Percentiles rank a stretch among this genome's conserved stretches.
These are phyloP conservation scores for Callionymus lyra DNA, from an alignment of 2,113 vertebrate genomes.

Conservation along the genomic window DNA sequence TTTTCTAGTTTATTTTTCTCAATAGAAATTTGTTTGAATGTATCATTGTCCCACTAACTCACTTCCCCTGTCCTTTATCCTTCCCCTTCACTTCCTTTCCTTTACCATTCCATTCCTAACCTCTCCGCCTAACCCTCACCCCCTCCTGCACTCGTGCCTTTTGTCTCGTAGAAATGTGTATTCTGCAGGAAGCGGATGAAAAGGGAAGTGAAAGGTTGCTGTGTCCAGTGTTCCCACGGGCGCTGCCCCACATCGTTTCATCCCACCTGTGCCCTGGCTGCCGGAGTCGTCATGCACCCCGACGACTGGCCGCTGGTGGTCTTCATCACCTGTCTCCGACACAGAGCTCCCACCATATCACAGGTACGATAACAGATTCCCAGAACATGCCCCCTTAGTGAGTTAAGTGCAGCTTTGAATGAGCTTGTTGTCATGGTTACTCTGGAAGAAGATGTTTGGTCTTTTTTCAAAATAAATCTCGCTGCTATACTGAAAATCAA, in stretches of 20 bases:
- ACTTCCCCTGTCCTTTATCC: constrained; percentile 19
- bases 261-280: constrained; percentile 90
- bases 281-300: constrained; percentile 90
- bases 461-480: no score
- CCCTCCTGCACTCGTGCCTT: constrained; percentile 1
- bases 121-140: not conserved
- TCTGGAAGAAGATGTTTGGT: no score
- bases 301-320: constrained; percentile 97
- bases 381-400: no score
- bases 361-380: no score
- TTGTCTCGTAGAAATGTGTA: constrained; percentile 77
- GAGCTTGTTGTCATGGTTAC: no score
- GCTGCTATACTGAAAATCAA: no score
- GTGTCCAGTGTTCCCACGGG: constrained; percentile 93
- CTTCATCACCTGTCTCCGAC: constrained; percentile 90
- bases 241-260: constrained; percentile 96
- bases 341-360: constrained; percentile 70
- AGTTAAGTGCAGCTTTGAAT: no score
- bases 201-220: constrained; percentile 78
- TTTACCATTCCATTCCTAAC: not conserved
- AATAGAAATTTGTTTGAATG: constrained; percentile 1
- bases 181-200: constrained; percentile 91
- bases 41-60: constrained; percentile 6
- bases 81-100: constrained; percentile 9
- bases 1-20: no score